These are phyloP conservation scores for Poeciliopsis presidionis DNA, from an alignment of 2,797 vertebrate species.

Conservation along the genomic window DNA sequence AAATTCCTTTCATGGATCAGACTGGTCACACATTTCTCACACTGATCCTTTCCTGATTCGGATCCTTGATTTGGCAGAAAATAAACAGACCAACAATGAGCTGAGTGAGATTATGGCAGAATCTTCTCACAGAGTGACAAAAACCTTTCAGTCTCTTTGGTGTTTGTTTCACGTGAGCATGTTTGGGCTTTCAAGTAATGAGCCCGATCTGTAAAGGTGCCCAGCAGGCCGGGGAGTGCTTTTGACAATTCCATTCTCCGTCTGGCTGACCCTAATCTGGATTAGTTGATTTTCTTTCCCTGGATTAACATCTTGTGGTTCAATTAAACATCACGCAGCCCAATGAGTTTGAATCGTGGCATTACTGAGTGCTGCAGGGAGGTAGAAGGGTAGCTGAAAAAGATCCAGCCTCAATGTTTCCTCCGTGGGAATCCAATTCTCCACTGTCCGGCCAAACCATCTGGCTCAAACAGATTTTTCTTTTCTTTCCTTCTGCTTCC, in stretches of 20 bases:
- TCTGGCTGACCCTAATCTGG: slow-evolving; percentile 78
- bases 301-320: slow-evolving; percentile 73
- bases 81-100: slow-evolving; percentile 61
- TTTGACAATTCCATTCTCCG: slow-evolving; percentile 62
- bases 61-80: slow-evolving; percentile 45
- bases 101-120: slow-evolving; percentile 63
- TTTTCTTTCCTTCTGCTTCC: slow-evolving; percentile 30
- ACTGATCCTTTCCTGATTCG: slow-evolving; percentile 34
- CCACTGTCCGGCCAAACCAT: slow-evolving; percentile 50
- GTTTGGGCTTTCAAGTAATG: slow-evolving; percentile 69
- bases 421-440: slow-evolving; percentile 53
- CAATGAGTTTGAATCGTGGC: slow-evolving; percentile 67
- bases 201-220: slow-evolving; percentile 54
- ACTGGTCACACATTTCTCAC: slow-evolving; percentile 50
- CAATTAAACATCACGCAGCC: slow-evolving; percentile 75
- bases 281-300: slow-evolving; percentile 76
- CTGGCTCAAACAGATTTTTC: slow-evolving; percentile 53
- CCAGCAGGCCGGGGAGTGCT: slow-evolving; percentile 46
- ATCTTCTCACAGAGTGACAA: slow-evolving; percentile 65
- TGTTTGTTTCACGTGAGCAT: slow-evolving; percentile 69
- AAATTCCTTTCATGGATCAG: slow-evolving; percentile 51
- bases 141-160: slow-evolving; percentile 33
- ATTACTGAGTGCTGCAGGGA: slow-evolving; percentile 47
- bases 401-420: slow-evolving; percentile 55
- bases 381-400: slow-evolving; percentile 49